These are phyloP conservation scores for Thaumatotibia leucotreta DNA, from an alignment of 1,140 invertebrate species.

Conservation along the genomic window DNA sequence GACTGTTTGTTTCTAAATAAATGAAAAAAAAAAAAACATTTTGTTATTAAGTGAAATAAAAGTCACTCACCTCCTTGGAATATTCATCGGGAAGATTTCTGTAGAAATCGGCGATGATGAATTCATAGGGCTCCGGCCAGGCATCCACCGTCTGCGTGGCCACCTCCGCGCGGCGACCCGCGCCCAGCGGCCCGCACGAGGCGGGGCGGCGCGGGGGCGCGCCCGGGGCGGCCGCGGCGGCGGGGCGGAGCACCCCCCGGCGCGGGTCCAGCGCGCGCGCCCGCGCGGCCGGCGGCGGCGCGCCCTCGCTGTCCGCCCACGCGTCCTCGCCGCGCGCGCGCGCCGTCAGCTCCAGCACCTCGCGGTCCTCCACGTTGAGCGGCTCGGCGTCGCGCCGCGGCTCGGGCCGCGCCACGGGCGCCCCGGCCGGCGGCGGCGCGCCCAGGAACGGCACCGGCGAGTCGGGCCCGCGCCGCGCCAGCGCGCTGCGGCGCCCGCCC, in stretches of 20 bases:
- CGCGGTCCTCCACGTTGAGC: conserved; percentile 51
- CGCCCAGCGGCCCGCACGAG: conserved; percentile 16
- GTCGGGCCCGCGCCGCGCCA: conserved; percentile 33
- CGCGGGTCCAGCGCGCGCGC: conserved; percentile 13
- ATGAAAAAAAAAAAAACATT: too few relatives aligned
- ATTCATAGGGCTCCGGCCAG: conserved; percentile 83
- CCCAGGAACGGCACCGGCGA: conserved; percentile 29
- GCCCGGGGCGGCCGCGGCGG: conserved; percentile 32
- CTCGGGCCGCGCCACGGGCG: conserved; percentile 35
- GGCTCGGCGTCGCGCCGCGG: conserved; percentile 29
- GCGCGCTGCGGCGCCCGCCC: conserved; percentile 40
- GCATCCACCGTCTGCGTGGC: conserved; percentile 81
- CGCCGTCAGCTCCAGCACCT: conserved; percentile 58
- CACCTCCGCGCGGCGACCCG: conserved; percentile 19
- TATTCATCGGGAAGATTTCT: conserved; percentile 45
- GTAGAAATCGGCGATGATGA: conserved; percentile 82
- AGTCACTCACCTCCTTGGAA: conserved; percentile 32
- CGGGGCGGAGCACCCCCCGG: conserved; percentile 28
- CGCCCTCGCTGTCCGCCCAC: conserved; percentile 18
- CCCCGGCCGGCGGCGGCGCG: conserved; percentile 45
- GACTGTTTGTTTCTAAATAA: too few relatives aligned
- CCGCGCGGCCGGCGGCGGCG: conserved; percentile 10
- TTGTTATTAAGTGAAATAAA: too few relatives aligned
- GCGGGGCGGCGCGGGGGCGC: conserved; percentile 34
- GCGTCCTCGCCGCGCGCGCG: conserved; percentile 32